A percentile compares a stretch with the other conserved stretches of the same genome.
phyloP scores from a whole-genome alignment of 2,113 vertebrate genomes.

The Uria lomvia region DNA sequence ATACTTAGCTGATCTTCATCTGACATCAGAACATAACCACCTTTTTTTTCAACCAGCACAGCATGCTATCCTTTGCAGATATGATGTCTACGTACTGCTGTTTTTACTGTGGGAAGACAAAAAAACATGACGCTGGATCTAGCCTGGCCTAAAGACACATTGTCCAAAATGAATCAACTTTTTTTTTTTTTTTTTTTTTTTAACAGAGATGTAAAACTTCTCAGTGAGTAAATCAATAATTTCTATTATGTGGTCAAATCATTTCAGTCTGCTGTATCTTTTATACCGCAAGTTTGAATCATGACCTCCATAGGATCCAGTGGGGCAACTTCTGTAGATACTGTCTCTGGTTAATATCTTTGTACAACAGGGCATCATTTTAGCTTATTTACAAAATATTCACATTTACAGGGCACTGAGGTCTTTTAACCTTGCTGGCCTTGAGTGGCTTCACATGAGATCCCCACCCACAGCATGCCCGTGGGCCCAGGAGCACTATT shows the following conservation, averaged over 20 bases:
- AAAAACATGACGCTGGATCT: background rate
- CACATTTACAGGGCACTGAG: background rate
- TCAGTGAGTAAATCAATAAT: background rate
- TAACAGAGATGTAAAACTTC: background rate
- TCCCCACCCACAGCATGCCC: fast-evolving
- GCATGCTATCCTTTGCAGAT: background rate
- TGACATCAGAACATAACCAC: background rate
- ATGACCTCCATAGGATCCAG: background rate
- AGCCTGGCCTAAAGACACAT: background rate
- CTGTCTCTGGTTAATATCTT: background rate
- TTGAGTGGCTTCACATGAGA: background rate
- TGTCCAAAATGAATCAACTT: background rate
- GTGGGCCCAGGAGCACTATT: fast-evolving
- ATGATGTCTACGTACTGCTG: background rate
- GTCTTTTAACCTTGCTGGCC: background rate
- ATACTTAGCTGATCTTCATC: background rate
- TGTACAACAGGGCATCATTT: background rate
- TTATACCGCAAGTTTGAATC: background rate
- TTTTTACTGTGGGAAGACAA: background rate
- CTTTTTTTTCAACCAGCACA: background rate
- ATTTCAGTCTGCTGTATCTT: background rate
- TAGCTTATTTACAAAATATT: background rate
- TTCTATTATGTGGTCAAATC: background rate
- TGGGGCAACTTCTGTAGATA: background rate
- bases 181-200: background rate